These are phyloP conservation scores for Ascaphus truei DNA, from an alignment of 2,113 vertebrate species.

Conservation along the genomic window DNA sequence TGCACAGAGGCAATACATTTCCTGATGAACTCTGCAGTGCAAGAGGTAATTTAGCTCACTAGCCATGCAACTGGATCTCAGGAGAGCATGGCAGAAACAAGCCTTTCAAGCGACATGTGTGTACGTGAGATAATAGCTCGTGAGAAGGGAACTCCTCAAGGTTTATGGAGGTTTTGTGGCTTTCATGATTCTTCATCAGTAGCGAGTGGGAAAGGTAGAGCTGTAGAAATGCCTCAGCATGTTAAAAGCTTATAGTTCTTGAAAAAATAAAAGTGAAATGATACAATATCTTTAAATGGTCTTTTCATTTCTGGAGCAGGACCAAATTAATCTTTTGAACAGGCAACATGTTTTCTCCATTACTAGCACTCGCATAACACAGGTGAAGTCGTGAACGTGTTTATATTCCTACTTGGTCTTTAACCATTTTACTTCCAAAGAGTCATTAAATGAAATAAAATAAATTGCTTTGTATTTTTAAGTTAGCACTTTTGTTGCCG, in stretches of 20 bases:
- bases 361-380: no score
- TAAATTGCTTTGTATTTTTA: no score
- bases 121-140: slow-evolving; percentile 43
- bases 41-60: not conserved
- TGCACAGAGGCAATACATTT: slow-evolving; percentile 15
- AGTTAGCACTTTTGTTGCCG: no score
- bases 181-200: slow-evolving; percentile 55
- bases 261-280: not conserved
- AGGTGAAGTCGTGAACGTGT: no score
- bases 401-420: no score
- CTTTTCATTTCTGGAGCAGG: not conserved
- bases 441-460: no score
- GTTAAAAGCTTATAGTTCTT: not conserved
- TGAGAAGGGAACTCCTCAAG: slow-evolving; percentile 34
- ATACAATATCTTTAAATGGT: not conserved
- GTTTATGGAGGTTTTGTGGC: slow-evolving; percentile 41
- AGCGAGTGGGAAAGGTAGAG: slow-evolving; percentile 47
- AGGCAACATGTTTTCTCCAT: not conserved
- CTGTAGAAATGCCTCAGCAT: not conserved
- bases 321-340: not conserved
- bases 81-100: slow-evolving; percentile 38
- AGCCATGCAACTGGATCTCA: slow-evolving; percentile 36
- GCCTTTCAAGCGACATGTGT: slow-evolving; percentile 39
- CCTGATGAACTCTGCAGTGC: slow-evolving; percentile 22
- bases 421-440: no score